Percentiles rank a stretch among this genome's conserved stretches.
Evolutionary conservation across 1,140 invertebrate species (phyloP).

Genomic region (Plutomurus gul): DNA sequence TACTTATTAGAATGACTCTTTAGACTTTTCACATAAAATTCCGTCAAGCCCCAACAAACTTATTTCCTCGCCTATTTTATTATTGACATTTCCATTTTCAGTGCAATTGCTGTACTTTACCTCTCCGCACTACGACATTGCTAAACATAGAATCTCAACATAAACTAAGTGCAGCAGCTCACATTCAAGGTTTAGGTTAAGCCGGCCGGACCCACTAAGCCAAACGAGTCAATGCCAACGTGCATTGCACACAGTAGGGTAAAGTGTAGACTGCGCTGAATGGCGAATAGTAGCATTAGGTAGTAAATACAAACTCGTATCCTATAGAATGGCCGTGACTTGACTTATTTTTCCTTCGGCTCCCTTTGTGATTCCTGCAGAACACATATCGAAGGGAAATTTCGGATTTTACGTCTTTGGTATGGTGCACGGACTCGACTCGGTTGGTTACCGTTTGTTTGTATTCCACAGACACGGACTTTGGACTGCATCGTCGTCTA

Average conservation of each 20-base stretch:
- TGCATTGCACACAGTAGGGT: too few relatives aligned
- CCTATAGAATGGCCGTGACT: too few relatives aligned
- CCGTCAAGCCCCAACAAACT: not conserved
- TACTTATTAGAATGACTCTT: constrained; percentile 11
- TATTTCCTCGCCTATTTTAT: not conserved
- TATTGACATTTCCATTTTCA: not conserved
- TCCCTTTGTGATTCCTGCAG: not conserved
- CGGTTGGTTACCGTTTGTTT: not conserved
- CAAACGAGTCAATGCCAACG: not conserved
- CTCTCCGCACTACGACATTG: not conserved
- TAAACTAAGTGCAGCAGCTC: not conserved
- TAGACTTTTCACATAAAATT: not conserved
- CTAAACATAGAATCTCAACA: not conserved
- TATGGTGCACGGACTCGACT: not conserved
- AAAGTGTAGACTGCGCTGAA: too few relatives aligned
- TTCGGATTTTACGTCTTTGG: not conserved
- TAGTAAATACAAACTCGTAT: too few relatives aligned
- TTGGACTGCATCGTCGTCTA: too few relatives aligned
- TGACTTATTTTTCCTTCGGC: not conserved
- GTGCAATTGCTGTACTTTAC: not conserved
- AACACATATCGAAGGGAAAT: not conserved
- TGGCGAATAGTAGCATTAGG: too few relatives aligned
- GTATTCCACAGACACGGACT: not conserved
- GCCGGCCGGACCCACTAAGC: not conserved
- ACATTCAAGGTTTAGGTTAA: constrained; percentile 24